Conservation (phyloP, 2,888 invertebrate genomes). For the Parapristionchus giblindavisi region DNA sequence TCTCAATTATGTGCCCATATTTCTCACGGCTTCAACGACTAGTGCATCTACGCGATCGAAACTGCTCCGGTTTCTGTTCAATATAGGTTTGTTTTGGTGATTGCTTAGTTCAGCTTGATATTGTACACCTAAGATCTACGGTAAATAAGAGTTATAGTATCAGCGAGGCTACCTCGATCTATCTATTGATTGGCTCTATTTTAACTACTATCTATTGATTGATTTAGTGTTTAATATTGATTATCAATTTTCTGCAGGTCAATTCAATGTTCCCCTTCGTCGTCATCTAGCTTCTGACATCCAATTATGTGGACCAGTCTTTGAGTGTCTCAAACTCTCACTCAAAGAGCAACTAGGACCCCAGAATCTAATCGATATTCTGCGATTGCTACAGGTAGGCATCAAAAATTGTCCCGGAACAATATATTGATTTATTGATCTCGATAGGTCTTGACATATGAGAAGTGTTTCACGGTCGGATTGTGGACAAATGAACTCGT, state of each 20-base stretch:
- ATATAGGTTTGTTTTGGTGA: conserved; percentile 41
- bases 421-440: background rate
- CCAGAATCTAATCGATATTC: conserved; percentile 63
- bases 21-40: conserved; percentile 45
- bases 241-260: too few species aligned
- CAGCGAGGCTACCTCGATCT: too few species aligned
- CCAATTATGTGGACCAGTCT: conserved; percentile 54
- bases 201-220: too few species aligned
- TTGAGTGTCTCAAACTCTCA: conserved; percentile 53
- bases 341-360: conserved; percentile 60
- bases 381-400: conserved; percentile 56
- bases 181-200: too few species aligned
- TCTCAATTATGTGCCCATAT: conserved; percentile 28
- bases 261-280: conserved; percentile 56
- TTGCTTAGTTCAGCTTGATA: background rate
- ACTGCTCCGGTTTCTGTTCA: conserved; percentile 53
- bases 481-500: conserved; percentile 58
- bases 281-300: conserved; percentile 53
- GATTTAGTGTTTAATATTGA: too few species aligned
- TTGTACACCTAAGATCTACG: background rate
- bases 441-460: conserved; percentile 58
- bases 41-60: conserved; percentile 49
- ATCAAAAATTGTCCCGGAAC: background rate
- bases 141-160: too few species aligned
- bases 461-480: conserved; percentile 47